Evolutionary conservation across 35 echinoderm and acorn worm genomes (phyloP).

Genomic region (Anneissia japonica): DNA sequence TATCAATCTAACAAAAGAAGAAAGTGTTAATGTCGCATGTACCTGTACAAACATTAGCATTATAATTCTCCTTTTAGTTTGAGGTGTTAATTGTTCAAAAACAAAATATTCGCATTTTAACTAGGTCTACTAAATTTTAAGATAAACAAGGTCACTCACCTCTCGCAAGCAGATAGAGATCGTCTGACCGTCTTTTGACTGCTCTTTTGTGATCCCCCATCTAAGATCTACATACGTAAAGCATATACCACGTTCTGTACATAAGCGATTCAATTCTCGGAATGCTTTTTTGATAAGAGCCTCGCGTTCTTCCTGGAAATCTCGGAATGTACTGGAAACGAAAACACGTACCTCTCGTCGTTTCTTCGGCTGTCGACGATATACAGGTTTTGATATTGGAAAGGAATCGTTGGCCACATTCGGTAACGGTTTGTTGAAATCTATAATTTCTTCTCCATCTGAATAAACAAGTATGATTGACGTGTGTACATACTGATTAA

Average conservation of each 20-base stretch:
- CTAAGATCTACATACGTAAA: constrained; percentile 90
- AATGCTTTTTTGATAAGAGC: constrained; percentile 82
- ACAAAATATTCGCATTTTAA: too few species aligned
- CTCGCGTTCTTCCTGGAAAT: constrained; percentile 80
- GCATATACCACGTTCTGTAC: constrained; percentile 73
- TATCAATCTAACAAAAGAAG: constrained; percentile 52
- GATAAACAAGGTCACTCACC: too few species aligned
- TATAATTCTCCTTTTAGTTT: too few species aligned
- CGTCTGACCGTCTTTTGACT: constrained; percentile 57
- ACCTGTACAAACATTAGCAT: too few species aligned
- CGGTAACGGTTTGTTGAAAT: neutral
- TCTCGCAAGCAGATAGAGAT: constrained; percentile 84
- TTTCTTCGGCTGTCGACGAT: constrained; percentile 37
- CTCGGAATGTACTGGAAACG: constrained; percentile 80
- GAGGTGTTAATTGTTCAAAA: too few species aligned
- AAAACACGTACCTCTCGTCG: constrained; percentile 81
- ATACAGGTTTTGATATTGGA: neutral
- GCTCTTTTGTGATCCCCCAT: constrained; percentile 78
- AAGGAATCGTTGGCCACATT: neutral
- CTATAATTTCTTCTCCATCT: neutral
- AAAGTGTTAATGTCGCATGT: too few species aligned
- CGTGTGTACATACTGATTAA: too few species aligned
- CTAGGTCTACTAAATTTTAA: too few species aligned
- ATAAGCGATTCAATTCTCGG: constrained; percentile 75
- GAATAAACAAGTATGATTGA: neutral